phyloP scores from a whole-genome alignment of 2,797 vertebrate genomes.

The Babyrousa celebensis region DNA sequence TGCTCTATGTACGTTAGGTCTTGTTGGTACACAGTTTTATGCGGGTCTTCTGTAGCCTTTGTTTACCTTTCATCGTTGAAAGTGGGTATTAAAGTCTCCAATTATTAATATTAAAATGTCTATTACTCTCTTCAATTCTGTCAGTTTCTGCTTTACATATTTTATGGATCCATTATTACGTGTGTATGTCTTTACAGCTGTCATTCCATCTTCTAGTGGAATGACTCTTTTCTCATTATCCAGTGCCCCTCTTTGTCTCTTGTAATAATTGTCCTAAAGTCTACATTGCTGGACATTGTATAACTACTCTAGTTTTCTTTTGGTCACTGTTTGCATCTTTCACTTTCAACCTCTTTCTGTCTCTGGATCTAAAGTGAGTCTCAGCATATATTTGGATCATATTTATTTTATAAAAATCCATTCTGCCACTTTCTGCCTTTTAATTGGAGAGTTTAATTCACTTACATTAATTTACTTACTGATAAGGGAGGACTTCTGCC shows the following conservation, averaged over 20 bases:
- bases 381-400: neutral
- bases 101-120: neutral
- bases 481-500: neutral
- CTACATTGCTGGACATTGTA: neutral
- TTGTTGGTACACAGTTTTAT: neutral
- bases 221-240: neutral
- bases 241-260: neutral
- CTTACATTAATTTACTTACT: neutral
- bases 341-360: neutral
- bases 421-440: neutral
- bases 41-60: neutral
- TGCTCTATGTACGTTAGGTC: neutral
- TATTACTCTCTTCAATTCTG: neutral
- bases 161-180: neutral
- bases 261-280: neutral
- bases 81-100: neutral
- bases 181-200: neutral
- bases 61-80: neutral
- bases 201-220: neutral
- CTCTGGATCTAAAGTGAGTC: neutral
- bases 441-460: neutral
- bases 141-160: neutral
- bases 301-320: neutral
- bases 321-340: neutral
- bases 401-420: neutral